Evolutionary conservation across 1,140 invertebrate species (phyloP).

Genomic region (Bemisia tabaci): DNA sequence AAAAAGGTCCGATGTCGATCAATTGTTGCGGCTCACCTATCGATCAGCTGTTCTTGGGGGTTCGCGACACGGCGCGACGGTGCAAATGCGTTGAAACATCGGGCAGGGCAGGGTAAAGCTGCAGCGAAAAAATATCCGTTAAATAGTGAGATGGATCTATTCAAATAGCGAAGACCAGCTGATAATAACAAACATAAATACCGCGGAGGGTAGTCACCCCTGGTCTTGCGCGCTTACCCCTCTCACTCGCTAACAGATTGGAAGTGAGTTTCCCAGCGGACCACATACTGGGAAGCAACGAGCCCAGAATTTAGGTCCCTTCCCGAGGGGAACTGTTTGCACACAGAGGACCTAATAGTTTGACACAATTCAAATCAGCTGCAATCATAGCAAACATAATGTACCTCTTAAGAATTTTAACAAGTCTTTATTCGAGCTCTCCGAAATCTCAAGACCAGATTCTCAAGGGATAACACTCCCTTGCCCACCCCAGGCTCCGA

Average conservation of each 20-base stretch:
- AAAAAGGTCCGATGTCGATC: too few relatives aligned
- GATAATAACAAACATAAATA: neutral
- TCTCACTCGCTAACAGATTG: neutral
- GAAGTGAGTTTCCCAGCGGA: neutral
- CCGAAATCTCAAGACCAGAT: neutral
- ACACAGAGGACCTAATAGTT: neutral
- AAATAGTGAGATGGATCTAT: neutral
- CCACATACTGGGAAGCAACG: neutral
- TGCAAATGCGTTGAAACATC: neutral
- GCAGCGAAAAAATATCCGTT: neutral
- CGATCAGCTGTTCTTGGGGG: neutral
- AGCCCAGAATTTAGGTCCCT: too few relatives aligned
- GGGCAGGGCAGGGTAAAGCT: neutral
- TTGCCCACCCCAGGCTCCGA: too few relatives aligned
- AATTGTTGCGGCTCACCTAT: neutral
- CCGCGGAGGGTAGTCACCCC: neutral
- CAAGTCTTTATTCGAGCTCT: neutral
- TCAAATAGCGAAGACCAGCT: neutral
- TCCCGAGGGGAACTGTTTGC: neutral
- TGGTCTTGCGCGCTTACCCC: too few relatives aligned
- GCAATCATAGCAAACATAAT: neutral
- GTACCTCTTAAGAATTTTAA: neutral
- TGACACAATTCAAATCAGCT: neutral
- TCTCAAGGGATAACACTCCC: neutral
- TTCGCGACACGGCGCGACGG: neutral